These are phyloP conservation scores for Paralinhomoeus sp. DNA, from an alignment of 2,888 invertebrate genomes.

Conservation along the genomic window DNA sequence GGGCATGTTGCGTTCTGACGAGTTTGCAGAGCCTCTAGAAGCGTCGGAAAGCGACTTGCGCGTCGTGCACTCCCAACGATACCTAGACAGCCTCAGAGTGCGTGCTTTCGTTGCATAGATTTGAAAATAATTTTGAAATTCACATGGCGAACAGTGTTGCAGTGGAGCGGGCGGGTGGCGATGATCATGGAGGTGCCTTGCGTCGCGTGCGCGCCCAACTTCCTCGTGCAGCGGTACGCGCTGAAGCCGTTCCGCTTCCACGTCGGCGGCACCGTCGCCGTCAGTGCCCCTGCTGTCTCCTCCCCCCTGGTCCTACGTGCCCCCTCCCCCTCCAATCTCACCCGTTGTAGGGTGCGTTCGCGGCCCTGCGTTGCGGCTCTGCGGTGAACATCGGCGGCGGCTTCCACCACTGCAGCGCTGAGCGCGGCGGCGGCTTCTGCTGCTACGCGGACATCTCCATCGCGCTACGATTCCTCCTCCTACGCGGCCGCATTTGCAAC, in stretches of 20 bases:
- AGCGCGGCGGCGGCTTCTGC: slow-evolving; percentile 61
- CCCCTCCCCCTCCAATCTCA: too few relatives aligned
- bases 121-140: too few relatives aligned
- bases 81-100: too few relatives aligned
- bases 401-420: slow-evolving; percentile 61
- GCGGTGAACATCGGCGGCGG: slow-evolving; percentile 73
- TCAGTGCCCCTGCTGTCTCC: too few relatives aligned
- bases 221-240: slow-evolving; percentile 48
- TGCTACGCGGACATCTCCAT: slow-evolving; percentile 59
- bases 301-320: too few relatives aligned
- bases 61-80: too few relatives aligned
- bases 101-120: too few relatives aligned
- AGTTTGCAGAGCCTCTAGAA: too few relatives aligned
- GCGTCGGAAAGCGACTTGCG: too few relatives aligned
- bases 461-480: slow-evolving; percentile 43
- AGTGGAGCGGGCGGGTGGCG: slow-evolving; percentile 60
- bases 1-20: too few relatives aligned
- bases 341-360: slow-evolving; percentile 44
- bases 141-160: slow-evolving; percentile 14
- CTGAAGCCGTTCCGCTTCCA: slow-evolving; percentile 37
- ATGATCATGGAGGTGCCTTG: slow-evolving; percentile 53
- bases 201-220: slow-evolving; percentile 50
- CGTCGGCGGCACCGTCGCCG: slow-evolving; percentile 55
- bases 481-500: slow-evolving; percentile 24
- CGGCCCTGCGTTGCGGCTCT: slow-evolving; percentile 61